Conservation (phyloP, 1,140 invertebrate genomes). For the Belonocnema kinseyi region DNA sequence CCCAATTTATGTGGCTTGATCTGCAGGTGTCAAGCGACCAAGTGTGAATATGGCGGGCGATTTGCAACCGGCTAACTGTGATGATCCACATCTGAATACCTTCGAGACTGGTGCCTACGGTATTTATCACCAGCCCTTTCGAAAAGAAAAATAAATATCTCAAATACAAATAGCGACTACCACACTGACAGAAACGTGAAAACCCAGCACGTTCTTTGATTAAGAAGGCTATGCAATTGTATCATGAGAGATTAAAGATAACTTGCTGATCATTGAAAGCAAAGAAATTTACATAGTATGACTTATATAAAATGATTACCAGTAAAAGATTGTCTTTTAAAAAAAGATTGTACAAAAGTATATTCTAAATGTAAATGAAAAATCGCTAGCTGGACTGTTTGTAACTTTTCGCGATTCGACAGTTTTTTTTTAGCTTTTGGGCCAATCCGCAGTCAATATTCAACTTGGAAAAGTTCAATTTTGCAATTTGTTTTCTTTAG, state of each 20-base stretch:
- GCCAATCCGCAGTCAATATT: conserved; percentile 71
- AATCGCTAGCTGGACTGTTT: neutral
- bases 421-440: conserved; percentile 56
- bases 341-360: neutral
- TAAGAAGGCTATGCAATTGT: conserved; percentile 52
- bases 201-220: conserved; percentile 59
- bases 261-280: conserved; percentile 53
- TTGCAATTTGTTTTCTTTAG: conserved; percentile 68
- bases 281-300: neutral
- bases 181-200: conserved; percentile 60
- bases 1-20: conserved; percentile 77
- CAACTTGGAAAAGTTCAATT: conserved; percentile 69
- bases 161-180: conserved; percentile 61
- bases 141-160: conserved; percentile 60
- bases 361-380: too few species aligned
- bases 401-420: neutral
- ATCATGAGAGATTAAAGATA: conserved; percentile 54
- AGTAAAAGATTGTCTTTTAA: neutral
- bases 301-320: neutral
- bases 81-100: conserved; percentile 73
- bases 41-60: conserved; percentile 72
- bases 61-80: conserved; percentile 71
- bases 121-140: conserved; percentile 76
- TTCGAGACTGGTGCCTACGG: conserved; percentile 75
- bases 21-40: conserved; percentile 75